A percentile compares a stretch with the other conserved stretches of the same genome.
phyloP scores from a whole-genome alignment of 2,797 vertebrate species.

The Sebastes oblongus region DNA sequence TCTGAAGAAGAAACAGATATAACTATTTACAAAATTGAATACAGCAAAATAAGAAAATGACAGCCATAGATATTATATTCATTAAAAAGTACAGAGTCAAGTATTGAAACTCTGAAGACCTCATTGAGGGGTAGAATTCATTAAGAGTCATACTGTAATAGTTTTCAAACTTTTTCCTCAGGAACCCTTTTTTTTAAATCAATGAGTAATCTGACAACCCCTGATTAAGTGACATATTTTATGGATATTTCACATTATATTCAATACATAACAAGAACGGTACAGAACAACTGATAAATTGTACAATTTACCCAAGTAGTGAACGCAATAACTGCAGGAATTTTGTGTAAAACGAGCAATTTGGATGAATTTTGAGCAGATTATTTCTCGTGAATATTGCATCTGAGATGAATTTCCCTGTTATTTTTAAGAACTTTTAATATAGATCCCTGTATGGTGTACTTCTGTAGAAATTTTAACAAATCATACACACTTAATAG shows the following conservation, averaged over 20 bases:
- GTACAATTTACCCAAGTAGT: too few species aligned
- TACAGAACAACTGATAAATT: too few species aligned
- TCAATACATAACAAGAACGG: too few species aligned
- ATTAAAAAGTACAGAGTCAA: background rate
- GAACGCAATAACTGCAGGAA: background rate
- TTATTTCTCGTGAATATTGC: too few species aligned
- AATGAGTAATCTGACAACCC: too few species aligned
- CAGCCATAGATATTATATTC: background rate
- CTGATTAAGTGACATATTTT: background rate
- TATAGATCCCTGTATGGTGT: background rate
- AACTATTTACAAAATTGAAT: background rate
- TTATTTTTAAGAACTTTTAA: background rate
- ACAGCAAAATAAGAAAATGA: background rate
- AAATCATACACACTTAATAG: too few species aligned
- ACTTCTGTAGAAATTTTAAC: background rate
- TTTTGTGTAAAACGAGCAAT: background rate
- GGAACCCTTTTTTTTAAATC: too few species aligned
- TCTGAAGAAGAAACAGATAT: background rate
- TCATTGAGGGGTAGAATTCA: background rate
- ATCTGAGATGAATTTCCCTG: background rate
- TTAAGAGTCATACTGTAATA: background rate
- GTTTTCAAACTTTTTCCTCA: background rate
- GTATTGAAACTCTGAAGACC: background rate
- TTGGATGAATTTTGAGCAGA: too few species aligned
- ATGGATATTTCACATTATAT: background rate